phyloP scores from a whole-genome alignment of 1,140 invertebrate genomes.

The Hyles vespertilio region DNA sequence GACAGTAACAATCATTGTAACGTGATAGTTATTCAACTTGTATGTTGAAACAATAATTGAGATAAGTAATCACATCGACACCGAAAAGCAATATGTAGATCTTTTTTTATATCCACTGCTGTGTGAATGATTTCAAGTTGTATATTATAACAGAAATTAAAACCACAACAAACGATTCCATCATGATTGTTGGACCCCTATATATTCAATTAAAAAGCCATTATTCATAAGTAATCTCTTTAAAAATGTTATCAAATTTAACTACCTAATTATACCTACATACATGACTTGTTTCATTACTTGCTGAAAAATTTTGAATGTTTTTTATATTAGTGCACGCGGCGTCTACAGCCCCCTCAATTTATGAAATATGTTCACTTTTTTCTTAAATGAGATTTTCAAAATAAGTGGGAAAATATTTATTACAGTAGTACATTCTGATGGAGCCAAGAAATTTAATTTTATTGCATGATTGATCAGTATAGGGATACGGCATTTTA shows the following conservation, averaged over 20 bases:
- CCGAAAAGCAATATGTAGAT: too few species aligned
- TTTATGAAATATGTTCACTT: neutral
- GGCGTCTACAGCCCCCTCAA: slow-evolving; percentile 45
- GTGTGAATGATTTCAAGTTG: slow-evolving; percentile 5
- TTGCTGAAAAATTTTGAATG: slow-evolving; percentile 49
- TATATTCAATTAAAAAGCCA: slow-evolving; percentile 67
- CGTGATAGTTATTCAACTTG: too few species aligned
- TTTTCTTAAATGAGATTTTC: neutral
- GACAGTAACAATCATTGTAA: too few species aligned
- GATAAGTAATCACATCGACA: too few species aligned
- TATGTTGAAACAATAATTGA: too few species aligned
- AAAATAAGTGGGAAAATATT: slow-evolving; percentile 4
- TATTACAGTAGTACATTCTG: neutral
- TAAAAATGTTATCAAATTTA: slow-evolving; percentile 68
- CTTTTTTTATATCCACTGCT: neutral
- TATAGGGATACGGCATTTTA: too few species aligned
- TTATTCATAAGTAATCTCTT: slow-evolving; percentile 71
- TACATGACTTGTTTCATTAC: slow-evolving; percentile 40
- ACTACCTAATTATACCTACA: slow-evolving; percentile 66
- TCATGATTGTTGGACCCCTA: slow-evolving; percentile 64
- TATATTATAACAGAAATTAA: slow-evolving; percentile 26
- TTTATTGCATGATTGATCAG: slow-evolving; percentile 1
- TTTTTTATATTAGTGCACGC: slow-evolving; percentile 49
- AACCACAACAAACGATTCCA: slow-evolving; percentile 23
- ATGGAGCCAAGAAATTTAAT: neutral